Conservation (phyloP, 2,113 vertebrate genomes). For the Pelodiscus sinensis region DNA sequence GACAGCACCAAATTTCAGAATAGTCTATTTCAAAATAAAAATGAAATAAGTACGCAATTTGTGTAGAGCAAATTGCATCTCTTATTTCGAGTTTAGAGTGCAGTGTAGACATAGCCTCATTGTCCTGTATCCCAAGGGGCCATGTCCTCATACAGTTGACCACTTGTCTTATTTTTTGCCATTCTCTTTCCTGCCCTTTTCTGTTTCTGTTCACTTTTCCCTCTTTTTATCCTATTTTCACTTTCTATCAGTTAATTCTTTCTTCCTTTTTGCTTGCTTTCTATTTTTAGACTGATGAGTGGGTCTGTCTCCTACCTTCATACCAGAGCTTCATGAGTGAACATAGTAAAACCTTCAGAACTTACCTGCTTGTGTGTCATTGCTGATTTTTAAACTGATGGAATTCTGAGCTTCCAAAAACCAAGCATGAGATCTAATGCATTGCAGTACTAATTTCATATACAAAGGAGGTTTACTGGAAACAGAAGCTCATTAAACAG, state of each 20-base stretch:
- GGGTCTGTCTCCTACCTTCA: background rate
- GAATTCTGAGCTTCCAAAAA: background rate
- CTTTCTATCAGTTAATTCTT: background rate
- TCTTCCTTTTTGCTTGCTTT: background rate
- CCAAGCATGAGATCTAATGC: background rate
- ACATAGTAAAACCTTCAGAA: background rate
- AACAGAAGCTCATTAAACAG: background rate
- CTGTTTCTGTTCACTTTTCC: accelerated
- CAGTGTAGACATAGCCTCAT: background rate
- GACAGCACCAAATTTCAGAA: too few species aligned
- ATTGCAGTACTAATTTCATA: background rate
- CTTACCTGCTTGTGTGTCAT: background rate
- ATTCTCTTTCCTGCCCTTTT: background rate
- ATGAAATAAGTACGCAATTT: too few species aligned
- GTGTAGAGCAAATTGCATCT: too few species aligned
- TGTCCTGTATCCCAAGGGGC: background rate
- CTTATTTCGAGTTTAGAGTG: too few species aligned
- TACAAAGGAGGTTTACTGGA: background rate
- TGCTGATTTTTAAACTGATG: accelerated
- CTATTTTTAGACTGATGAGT: background rate
- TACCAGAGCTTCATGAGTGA: background rate
- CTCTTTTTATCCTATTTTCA: background rate
- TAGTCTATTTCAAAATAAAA: too few species aligned
- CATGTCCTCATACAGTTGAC: background rate
- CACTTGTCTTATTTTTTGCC: background rate